Evolutionary conservation across 1,140 invertebrate genomes (phyloP), one percentile per base, ranked within the genome.

Genomic region (Drosophila watanabei): DNA sequence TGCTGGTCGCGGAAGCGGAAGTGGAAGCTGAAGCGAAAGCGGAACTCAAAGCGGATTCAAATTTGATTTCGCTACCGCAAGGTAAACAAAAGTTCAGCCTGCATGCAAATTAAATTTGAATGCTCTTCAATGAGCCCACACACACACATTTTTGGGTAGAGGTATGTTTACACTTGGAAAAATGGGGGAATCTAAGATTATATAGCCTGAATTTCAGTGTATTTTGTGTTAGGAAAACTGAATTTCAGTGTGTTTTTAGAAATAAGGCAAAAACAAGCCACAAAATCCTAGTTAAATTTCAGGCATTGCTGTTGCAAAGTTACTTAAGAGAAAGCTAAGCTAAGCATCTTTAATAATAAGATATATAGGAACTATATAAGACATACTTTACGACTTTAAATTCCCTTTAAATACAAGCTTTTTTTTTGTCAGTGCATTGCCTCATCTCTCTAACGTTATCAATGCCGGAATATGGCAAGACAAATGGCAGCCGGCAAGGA

Each of bases 21-120:
- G 16, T 49, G 48, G 24, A 24, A 11, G 48, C 48, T n/a, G 24
- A n/a, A 28, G 68, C 18, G 52, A 45, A 49, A 41, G 65, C 68
- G 70, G 54, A 60, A 73, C 54, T 39, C 68, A 60, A 60, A 69
- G 75, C 75, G 75, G 75, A 78, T 78, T 78, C 66, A 78, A 78
- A 78, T 78, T 78, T 78, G 75, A 78, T 78, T 78, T 60, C 58
- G 46, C 73, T 78, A 63, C 62, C 66, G 68, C 61, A 73, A 80
- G 64, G 80, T 80, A 88, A 88, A 88, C 84, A 88, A 80, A 89
- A 89, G 69, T 78, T 57, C 48, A 49, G 83, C 83, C 84, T 79
- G 83, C 84, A 92, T 89, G 80, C 75, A 89, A 92, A 92, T 92
- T 89, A 82, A 92, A 89, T 92, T 92, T 92, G 80, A 89, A 92